A percentile compares a stretch with the other conserved stretches of the same genome.
phyloP scores from a whole-genome alignment of 1,140 invertebrate species.

The Theocolax elegans region DNA sequence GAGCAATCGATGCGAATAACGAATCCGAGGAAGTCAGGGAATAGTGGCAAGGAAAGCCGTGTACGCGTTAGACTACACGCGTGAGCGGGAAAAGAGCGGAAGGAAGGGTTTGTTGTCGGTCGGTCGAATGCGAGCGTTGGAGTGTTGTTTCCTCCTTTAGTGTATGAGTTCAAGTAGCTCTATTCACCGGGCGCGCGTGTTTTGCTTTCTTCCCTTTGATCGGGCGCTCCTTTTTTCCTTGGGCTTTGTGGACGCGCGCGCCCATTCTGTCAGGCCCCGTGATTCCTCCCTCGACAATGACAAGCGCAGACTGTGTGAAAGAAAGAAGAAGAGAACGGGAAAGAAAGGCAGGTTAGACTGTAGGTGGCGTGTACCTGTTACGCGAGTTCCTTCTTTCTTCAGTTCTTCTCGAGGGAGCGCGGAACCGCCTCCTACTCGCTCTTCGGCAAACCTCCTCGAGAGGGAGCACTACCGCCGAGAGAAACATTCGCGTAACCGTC shows the following conservation, averaged over 20 bases:
- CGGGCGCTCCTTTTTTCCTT: constrained; percentile 7
- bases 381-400: not conserved
- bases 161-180: not conserved
- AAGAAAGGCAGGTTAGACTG: constrained; percentile 4
- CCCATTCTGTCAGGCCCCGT: not conserved
- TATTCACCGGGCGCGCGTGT: not conserved
- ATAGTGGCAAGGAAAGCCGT: not conserved
- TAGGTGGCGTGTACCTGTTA: constrained; percentile 35
- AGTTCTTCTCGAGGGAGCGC: not conserved
- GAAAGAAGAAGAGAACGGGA: not conserved
- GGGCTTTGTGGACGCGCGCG: not conserved
- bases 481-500: constrained; percentile 30
- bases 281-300: not conserved
- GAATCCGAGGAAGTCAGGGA: not conserved
- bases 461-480: too few relatives aligned
- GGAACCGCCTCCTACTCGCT: not conserved
- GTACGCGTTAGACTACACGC: too few relatives aligned
- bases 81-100: not conserved
- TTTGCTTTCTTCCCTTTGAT: constrained; percentile 21
- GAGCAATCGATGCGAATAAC: not conserved
- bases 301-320: too few relatives aligned
- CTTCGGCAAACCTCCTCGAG: not conserved
- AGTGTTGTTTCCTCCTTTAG: not conserved
- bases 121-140: not conserved
- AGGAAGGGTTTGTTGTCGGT: constrained; percentile 9